Base-by-base conservation (phyloP, 2,797 vertebrate genomes). In the Falco novaeseelandiae region DNA sequence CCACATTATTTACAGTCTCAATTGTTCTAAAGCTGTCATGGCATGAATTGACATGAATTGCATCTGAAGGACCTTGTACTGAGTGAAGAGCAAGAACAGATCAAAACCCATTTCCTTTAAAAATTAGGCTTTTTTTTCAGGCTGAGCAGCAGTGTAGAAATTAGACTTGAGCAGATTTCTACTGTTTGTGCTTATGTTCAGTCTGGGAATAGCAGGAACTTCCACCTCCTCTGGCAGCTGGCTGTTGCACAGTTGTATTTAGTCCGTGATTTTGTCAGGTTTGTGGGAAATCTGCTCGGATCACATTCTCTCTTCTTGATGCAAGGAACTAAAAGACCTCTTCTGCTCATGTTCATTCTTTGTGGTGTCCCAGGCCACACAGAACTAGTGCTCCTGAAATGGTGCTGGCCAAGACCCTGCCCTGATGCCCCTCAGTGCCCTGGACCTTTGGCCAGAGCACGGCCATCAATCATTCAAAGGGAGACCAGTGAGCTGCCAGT, bases 191-290 rank as follows among this genome's bases (percentile, higher is more conserved):
- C 76, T 70, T 83, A 51, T 32, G 79, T 38, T 95, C 86, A n/a
- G 54, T 26, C 55, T 88, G 66, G 71, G 65, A 95, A 79, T 54
- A 78, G 86, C 74, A 74, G 89, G 82, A 83, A 19, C 20, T 69
- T 88, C 94, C 80, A 90, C 80, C 61, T 87, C 88, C 63, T 40
- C 61, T 66, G 73, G 36, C 62, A 90, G 70, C 52, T 89, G 93
- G 63, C 34, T 87, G 76, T 71, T 65, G 57, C 51, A 48, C 12
- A 18, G 25, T 67, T 85, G 77, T 72, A 23, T 74, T 81, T 83
- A 38, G 84, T 89, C 83, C 86, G 19, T 59, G 65, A 40, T 63
- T 93, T 62, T 66, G 59, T 71, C 72, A 76, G 80, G 54, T 65
- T 78, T 86, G 44, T 44, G 66, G 65, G 54, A 73, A 90, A 82